Evolutionary conservation across 2,113 vertebrate genomes (phyloP).

Genomic region (Salvator merianae): DNA sequence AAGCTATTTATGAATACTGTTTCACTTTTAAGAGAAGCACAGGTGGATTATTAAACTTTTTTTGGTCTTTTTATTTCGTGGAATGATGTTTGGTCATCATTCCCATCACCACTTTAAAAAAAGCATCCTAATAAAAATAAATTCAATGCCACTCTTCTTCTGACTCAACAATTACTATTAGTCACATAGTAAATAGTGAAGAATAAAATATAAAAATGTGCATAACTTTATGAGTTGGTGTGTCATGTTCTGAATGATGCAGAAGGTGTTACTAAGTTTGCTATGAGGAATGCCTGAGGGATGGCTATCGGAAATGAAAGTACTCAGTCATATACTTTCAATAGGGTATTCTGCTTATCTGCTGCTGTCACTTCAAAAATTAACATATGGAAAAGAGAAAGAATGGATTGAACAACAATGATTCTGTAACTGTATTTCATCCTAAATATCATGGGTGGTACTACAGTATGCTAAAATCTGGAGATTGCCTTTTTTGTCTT

Average conservation of each 20-base stretch:
- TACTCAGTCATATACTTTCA: neutral
- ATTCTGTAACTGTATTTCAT: neutral
- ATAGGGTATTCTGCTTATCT: neutral
- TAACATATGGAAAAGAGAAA: neutral
- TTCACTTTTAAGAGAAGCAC: constrained; percentile 54
- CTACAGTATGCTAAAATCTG: neutral
- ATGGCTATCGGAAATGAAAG: neutral
- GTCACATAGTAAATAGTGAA: neutral
- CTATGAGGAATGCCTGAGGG: neutral
- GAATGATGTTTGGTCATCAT: constrained; percentile 28
- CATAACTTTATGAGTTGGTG: neutral
- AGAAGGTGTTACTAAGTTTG: constrained; percentile 13
- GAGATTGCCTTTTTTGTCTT: neutral
- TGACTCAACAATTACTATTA: constrained; percentile 30
- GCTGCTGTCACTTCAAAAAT: constrained; percentile 4
- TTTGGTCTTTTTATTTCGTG: constrained; percentile 38
- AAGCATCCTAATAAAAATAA: neutral
- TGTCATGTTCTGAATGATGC: neutral
- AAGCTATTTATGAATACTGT: constrained; percentile 63
- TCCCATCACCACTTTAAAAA: constrained; percentile 7
- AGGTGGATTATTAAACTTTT: constrained; percentile 51
- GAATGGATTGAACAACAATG: neutral
- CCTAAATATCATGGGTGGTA: neutral
- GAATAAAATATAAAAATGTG: constrained; percentile 30
- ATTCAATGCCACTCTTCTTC: neutral